Evolutionary conservation across 2,113 vertebrate genomes (phyloP), one percentile per base, ranked within the genome.

Genomic region (Trichomycterus rosablanca): DNA sequence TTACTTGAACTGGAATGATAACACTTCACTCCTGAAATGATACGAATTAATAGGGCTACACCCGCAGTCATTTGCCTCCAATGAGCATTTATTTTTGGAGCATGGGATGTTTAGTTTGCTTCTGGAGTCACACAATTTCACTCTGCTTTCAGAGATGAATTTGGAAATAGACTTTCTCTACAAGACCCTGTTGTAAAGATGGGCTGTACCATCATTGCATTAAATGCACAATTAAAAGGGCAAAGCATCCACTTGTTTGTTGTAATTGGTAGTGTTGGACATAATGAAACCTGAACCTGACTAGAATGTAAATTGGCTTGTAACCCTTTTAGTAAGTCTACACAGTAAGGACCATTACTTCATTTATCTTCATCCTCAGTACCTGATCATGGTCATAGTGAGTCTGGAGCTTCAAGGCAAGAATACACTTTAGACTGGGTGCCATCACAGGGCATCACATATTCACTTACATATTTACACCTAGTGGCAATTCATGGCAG

Each of bases 1-100:
- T 87, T 87, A 86, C 80, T 79, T 74, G 76, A 79, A 80, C 76
- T 79, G 67, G 69, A 83, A 74, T 73, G 81, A 84, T 83, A 80
- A 77, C 76, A 67, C 68, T 73, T 64, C 77, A 75, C 53, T 62
- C 73, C 61, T 57, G 24, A 65, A 81, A 74, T 79, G 66, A 80
- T 77, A 72, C 74, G 81, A 81, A 80, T 83, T 77, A 80, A 76
- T 76, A 65, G 71, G 73, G 74, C 73, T 76, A 74, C 53, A 69
- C 63, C 50, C 57, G 70, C 68, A 74, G 71, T 71, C 68, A 66
- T 59, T 52, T 59, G 39, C 32, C 63, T 71, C 43, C 39, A 52
- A 22, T 54, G 57, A 53, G 53, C 48, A 50, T 42, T n/a, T 66
- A 71, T 74, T 74, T 68, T 39, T 61, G 44, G 44, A 50, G 63